phyloP scores from a whole-genome alignment of 2,113 vertebrate genomes.

The Saimiri boliviensis region DNA sequence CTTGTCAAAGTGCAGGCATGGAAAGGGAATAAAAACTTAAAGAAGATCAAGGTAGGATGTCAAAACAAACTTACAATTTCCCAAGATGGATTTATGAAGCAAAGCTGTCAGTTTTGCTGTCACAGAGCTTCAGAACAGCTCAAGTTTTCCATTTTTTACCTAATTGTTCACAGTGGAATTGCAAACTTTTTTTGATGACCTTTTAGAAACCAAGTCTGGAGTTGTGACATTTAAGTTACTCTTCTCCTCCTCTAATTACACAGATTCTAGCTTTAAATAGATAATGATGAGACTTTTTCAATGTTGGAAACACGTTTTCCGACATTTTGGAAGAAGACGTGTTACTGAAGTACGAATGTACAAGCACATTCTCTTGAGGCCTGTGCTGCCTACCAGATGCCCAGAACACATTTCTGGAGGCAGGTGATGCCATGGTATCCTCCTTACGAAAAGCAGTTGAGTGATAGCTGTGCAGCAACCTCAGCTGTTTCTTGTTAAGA shows the following conservation, averaged over 20 bases:
- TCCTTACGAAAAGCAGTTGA: not conserved
- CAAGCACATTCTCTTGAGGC: not conserved
- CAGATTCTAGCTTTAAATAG: not conserved
- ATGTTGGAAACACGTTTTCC: not conserved
- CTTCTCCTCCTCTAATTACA: not conserved
- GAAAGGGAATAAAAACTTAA: constrained; percentile 36
- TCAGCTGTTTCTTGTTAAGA: not conserved
- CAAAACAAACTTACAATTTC: constrained; percentile 73
- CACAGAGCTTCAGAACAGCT: not conserved
- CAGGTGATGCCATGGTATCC: accelerated
- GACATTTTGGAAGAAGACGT: not conserved
- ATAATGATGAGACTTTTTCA: not conserved
- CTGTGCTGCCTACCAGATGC: not conserved
- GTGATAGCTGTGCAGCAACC: accelerated
- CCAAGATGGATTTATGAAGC: constrained; percentile 62
- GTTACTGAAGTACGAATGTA: not conserved
- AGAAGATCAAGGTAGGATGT: constrained; percentile 66
- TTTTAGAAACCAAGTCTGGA: constrained; percentile 36
- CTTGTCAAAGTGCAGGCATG: constrained; percentile 42
- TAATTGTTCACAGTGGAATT: not conserved
- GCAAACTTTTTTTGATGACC: constrained; percentile 15
- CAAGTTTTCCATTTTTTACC: not conserved
- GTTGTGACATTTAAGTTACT: constrained; percentile 31
- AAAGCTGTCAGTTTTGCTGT: constrained; percentile 67
- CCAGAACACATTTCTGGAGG: accelerated